A percentile compares a stretch with the other conserved stretches of the same genome.
Conservation (phyloP, 2,797 vertebrate species). For the Luscinia luscinia region DNA sequence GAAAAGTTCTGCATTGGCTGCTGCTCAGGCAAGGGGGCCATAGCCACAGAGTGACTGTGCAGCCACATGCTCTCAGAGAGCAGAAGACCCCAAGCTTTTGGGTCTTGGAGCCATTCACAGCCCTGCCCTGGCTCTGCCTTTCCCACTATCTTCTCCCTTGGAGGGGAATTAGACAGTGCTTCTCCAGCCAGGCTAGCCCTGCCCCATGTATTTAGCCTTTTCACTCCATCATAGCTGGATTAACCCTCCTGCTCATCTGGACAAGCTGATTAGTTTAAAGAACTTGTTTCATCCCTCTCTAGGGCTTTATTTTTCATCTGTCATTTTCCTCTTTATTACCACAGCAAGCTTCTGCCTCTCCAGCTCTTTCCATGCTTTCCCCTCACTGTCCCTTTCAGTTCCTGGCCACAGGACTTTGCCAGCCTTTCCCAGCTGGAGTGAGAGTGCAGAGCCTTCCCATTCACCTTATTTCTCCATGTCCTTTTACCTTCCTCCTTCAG, state of each 20-base stretch:
- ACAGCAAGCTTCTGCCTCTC: not conserved
- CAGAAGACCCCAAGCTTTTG: not conserved
- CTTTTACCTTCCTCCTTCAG: not conserved
- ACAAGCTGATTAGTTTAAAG: conserved; percentile 64
- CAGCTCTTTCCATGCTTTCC: not conserved
- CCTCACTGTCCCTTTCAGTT: not conserved
- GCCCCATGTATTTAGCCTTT: conserved; percentile 13
- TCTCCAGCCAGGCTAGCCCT: not conserved
- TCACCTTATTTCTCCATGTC: not conserved
- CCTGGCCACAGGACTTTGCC: not conserved
- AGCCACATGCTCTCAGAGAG: not conserved
- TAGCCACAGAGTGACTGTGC: not conserved
- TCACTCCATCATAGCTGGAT: conserved; percentile 24
- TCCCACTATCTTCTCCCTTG: rapidly evolving
- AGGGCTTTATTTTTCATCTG: conserved; percentile 52
- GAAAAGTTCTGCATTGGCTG: not conserved
- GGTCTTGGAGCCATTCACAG: not conserved
- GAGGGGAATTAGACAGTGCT: not conserved
- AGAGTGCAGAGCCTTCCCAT: not conserved
- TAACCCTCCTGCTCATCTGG: conserved; percentile 30
- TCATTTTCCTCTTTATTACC: conserved; percentile 27
- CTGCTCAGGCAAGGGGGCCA: not conserved
- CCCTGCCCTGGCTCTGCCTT: not conserved
- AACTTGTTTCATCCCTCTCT: conserved; percentile 44
- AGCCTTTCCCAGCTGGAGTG: not conserved